phyloP scores from a whole-genome alignment of 2,113 vertebrate genomes.

The Semnornis frantzii region DNA sequence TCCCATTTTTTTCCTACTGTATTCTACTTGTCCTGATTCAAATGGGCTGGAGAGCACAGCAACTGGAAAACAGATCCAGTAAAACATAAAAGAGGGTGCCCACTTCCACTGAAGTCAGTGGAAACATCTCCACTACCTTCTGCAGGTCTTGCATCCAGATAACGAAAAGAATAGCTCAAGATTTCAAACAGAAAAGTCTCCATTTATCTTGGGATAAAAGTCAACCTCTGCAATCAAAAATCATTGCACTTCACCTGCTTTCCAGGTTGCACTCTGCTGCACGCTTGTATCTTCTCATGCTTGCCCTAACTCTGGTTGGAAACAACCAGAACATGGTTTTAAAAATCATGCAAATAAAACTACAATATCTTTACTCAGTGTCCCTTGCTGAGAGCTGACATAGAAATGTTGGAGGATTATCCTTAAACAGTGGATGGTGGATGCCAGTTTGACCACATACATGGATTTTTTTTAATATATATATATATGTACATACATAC shows the following conservation, averaged over 20 bases:
- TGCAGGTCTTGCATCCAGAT: neutral
- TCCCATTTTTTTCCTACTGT: neutral
- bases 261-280: neutral
- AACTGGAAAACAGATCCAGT: neutral
- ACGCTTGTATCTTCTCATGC: neutral
- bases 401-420: neutral
- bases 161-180: neutral
- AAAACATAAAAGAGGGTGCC: neutral
- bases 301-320: neutral
- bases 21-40: constrained; percentile 19
- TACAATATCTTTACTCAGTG: neutral
- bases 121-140: neutral
- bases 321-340: neutral
- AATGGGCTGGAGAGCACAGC: constrained; percentile 13
- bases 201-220: neutral
- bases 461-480: neutral
- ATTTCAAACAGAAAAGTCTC: neutral
- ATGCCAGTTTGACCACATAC: neutral
- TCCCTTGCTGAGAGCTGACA: neutral
- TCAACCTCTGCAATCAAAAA: neutral
- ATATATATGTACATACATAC: neutral
- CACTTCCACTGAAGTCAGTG: neutral
- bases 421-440: neutral
- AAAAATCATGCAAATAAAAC: neutral
- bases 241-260: neutral